phyloP scores from a whole-genome alignment of 2,888 invertebrate genomes.

The Seladonia tumulorum region DNA sequence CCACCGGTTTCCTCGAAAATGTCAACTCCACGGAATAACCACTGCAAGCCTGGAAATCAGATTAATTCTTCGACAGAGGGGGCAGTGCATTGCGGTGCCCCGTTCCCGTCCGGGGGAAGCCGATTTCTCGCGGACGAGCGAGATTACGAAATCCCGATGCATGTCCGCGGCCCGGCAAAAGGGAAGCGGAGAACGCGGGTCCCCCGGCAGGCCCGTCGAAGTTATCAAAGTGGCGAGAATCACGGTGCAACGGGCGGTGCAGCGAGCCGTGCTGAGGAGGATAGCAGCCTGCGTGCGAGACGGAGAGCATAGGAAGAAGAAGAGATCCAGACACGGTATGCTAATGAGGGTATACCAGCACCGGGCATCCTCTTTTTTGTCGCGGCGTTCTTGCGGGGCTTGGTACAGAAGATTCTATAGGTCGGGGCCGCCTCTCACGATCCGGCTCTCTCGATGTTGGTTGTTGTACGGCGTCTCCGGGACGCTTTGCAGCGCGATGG shows the following conservation, averaged over 20 bases:
- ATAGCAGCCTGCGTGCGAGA: not conserved
- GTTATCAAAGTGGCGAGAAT: conserved; percentile 47
- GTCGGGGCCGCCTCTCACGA: conserved; percentile 47
- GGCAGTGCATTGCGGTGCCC: not conserved
- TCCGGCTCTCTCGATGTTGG: conserved; percentile 45
- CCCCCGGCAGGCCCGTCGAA: conserved; percentile 17
- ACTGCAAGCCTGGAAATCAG: not conserved
- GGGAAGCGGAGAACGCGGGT: conserved; percentile 6
- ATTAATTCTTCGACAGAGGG: not conserved
- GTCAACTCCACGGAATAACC: not conserved
- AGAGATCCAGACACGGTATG: conserved; percentile 51
- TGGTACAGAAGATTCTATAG: conserved; percentile 49
- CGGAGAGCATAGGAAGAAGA: conserved; percentile 1
- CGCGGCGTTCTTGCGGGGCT: conserved; percentile 42
- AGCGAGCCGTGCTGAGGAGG: not conserved
- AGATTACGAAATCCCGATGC: conserved; percentile 35
- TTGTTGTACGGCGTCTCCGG: conserved; percentile 28
- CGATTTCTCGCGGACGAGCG: conserved; percentile 7
- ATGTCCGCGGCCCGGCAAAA: not conserved
- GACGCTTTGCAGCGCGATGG: conserved; percentile 20
- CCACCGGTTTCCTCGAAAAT: not conserved
- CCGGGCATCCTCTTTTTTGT: conserved; percentile 28
- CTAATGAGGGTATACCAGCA: conserved; percentile 50
- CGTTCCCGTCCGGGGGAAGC: not conserved
- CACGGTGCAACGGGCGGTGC: not conserved